Evolutionary conservation across 2,888 invertebrate genomes (phyloP), one percentile per base, ranked within the genome.

Genomic region (Sceliomorpha sp.): DNA sequence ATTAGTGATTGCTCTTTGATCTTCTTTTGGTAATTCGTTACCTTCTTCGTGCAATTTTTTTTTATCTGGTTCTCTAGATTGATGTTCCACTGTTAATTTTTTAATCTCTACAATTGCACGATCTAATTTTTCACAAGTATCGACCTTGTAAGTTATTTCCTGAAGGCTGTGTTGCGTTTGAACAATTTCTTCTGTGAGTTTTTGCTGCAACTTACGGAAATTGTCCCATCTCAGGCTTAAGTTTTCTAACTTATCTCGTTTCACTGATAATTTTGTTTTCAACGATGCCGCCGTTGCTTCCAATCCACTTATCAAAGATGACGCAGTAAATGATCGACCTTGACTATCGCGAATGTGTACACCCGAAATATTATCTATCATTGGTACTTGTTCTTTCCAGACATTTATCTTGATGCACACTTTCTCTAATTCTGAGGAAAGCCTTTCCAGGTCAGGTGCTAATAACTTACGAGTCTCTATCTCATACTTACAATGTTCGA

Each of bases 41-140:
- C 95, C 96, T 89, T 95, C 94, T 79, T 93, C 92, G 77, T 94
- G 92, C n/a, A 96, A 89, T 72, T 93, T 92, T 71, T 94, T 92
- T 80, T 94, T 93, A 0, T 93, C 89, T 2, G 90, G 88, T 74
- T 91, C 90, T 74, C 93, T 92, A 9, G 91, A 90, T 76, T 91
- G 91, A 75, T 91, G 91, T n/a, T 85, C 84, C 34, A 90, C 89
- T 14, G 90, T 81, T 10, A 92, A 79, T 14, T 87, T 83, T 83
- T 83, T 92, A 89, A 87, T 93, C 79, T 84, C 89, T 84, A 87
- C 89, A 7, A 91, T 84, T 0, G 90, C 91, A 17, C 84, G 82
- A 0, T 89, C 89, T 8, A 91, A 72, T 74, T 90, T 89, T 9
- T 89, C 87, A 27, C 90, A 89, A n/a, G 86, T 88, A 32, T 89